Evolutionary conservation across 1,140 invertebrate species (phyloP).

Genomic region (Metopolophium dirhodum): DNA sequence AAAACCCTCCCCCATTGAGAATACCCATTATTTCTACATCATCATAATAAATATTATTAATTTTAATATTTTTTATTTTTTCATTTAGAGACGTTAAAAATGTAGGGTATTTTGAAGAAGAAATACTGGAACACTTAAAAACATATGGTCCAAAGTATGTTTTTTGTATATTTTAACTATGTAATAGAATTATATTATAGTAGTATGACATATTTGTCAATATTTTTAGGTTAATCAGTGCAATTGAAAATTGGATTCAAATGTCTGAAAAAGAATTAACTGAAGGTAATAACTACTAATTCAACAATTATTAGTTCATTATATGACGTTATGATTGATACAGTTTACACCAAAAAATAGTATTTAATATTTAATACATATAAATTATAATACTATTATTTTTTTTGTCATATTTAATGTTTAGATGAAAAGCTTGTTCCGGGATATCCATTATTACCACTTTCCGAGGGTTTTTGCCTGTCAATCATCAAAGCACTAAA

Average conservation of each 20-base stretch:
- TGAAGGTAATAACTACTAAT: conserved; percentile 42
- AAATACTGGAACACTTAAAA: conserved; percentile 46
- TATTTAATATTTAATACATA: too few relatives aligned
- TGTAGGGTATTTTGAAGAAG: conserved; percentile 36
- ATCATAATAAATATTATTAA: background rate
- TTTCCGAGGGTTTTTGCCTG: conserved; percentile 88
- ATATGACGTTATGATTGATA: too few relatives aligned
- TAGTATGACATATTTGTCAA: background rate
- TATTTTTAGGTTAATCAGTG: conserved; percentile 35
- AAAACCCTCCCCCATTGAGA: background rate
- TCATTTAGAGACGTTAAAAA: conserved; percentile 9
- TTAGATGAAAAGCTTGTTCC: conserved; percentile 65
- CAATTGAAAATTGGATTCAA: conserved; percentile 51
- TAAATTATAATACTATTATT: background rate
- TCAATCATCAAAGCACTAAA: conserved; percentile 68
- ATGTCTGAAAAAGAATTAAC: conserved; percentile 43
- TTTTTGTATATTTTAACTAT: background rate
- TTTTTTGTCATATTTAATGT: background rate
- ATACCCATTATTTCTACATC: background rate
- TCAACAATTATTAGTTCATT: background rate
- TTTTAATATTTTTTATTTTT: background rate
- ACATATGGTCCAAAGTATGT: conserved; percentile 28
- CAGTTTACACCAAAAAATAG: too few relatives aligned
- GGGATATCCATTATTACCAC: conserved; percentile 87
- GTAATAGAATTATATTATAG: background rate